A percentile compares a stretch with the other conserved stretches of the same genome.
Conservation (phyloP, 2,113 vertebrate genomes). For the zebrafish (Danio rerio) region GRCz12tu NC_133183.1:4419501-4420000, state of each 20-base stretch:
- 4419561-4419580: no score
- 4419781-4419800: conserved; percentile 53
- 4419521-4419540: no score
- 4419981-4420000: not conserved
- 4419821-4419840: conserved; percentile 68
- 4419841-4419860: conserved; percentile 73
- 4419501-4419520: no score
- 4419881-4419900: conserved; percentile 69
- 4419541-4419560: no score
- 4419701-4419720: not conserved
- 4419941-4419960: conserved; percentile 26
- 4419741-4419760: not conserved
- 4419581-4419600: not conserved
- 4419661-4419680: not conserved
- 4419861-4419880: conserved; percentile 73
- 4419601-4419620: not conserved
- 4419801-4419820: conserved; percentile 65
- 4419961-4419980: not conserved
- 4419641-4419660: not conserved
- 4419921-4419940: conserved; percentile 64
- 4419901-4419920: conserved; percentile 71
- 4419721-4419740: not conserved
- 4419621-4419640: not conserved
- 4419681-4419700: not conserved
- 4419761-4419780: conserved; percentile 62